Conservation (phyloP, 2,113 vertebrate genomes). For the Salvelinus sp. region DNA sequence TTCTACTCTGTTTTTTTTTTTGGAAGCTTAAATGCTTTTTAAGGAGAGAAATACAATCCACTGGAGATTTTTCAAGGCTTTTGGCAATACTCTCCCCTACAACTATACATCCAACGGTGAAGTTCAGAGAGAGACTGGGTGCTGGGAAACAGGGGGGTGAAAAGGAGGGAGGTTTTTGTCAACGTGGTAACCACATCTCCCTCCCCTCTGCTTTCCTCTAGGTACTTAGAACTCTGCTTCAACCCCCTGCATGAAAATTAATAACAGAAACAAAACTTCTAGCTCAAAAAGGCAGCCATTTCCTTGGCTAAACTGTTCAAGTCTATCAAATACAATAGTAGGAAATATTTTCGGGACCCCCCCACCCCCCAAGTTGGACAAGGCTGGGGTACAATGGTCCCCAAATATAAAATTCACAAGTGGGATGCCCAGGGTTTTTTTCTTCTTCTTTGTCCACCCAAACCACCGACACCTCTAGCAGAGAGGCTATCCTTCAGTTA, state of each 20-base stretch:
- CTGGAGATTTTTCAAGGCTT: conserved; percentile 58
- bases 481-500: conserved; percentile 53
- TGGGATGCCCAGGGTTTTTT: conserved; percentile 26
- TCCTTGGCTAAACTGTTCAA: conserved; percentile 70
- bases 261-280: conserved; percentile 31
- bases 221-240: conserved; percentile 21
- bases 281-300: conserved; percentile 69
- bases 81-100: conserved; percentile 65
- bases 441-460: conserved; percentile 27
- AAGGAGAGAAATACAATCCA: conserved; percentile 61
- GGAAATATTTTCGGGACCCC: conserved; percentile 41
- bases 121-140: conserved; percentile 56
- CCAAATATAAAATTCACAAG: conserved; percentile 24
- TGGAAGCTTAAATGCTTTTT: conserved; percentile 51
- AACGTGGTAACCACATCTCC: conserved; percentile 42
- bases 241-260: conserved; percentile 47
- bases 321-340: conserved; percentile 68
- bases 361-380: conserved; percentile 16
- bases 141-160: conserved; percentile 12
- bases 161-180: conserved; percentile 36
- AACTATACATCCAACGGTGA: conserved; percentile 51
- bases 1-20: conserved; percentile 38
- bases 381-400: conserved; percentile 37
- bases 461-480: conserved; percentile 27
- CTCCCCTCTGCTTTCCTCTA: conserved; percentile 33